These are phyloP conservation scores for Matsumurasca onukii DNA, from an alignment of 1,140 invertebrate species.

Conservation along the genomic window DNA sequence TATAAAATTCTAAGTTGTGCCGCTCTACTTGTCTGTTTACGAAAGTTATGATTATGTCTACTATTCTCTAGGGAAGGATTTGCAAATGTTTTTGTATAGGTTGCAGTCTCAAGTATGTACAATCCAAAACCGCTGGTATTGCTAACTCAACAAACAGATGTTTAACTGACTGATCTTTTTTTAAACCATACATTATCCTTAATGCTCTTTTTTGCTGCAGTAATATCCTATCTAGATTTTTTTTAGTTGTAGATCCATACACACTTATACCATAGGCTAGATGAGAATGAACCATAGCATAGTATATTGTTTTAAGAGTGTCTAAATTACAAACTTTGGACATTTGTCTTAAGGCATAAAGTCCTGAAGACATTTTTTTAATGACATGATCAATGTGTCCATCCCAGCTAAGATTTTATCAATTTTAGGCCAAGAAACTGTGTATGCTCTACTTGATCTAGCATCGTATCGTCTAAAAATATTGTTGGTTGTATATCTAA, in stretches of 20 bases:
- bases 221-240: neutral
- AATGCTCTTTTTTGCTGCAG: neutral
- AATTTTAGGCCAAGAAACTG: neutral
- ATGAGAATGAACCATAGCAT: neutral
- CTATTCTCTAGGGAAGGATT: too few species aligned
- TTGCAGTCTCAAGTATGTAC: too few species aligned
- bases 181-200: neutral
- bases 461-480: neutral
- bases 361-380: neutral
- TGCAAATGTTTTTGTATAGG: too few species aligned
- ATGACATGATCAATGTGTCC: neutral
- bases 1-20: too few species aligned
- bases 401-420: neutral
- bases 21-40: too few species aligned
- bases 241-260: neutral
- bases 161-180: too few species aligned
- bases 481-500: neutral
- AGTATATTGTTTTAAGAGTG: neutral
- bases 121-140: too few species aligned
- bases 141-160: too few species aligned
- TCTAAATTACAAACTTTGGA: neutral
- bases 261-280: conserved; percentile 1
- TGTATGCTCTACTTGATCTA: neutral
- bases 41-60: too few species aligned
- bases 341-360: neutral